A percentile compares a stretch with the other conserved stretches of the same genome.
Conservation (phyloP, 2,797 vertebrate genomes). For the Pyrocephalus nanus region DNA sequence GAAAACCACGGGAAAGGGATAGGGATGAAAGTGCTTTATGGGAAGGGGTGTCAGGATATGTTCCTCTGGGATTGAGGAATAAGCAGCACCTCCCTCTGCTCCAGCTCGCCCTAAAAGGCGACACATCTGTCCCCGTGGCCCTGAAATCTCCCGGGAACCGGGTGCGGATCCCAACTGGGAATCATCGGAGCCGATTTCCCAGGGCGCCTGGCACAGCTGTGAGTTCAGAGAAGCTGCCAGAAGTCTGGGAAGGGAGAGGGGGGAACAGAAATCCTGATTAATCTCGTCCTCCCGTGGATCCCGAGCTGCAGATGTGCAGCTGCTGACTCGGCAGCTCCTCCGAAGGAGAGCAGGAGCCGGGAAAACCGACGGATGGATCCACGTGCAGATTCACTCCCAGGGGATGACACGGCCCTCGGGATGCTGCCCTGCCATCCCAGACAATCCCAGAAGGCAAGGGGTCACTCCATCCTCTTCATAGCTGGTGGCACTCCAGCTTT, state of each 20-base stretch:
- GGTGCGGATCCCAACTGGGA: background rate
- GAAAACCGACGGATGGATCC: rapidly evolving
- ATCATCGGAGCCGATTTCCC: background rate
- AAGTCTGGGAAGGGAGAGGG: background rate
- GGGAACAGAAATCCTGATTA: constrained; percentile 31
- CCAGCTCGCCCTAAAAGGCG: rapidly evolving
- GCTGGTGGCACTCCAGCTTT: rapidly evolving
- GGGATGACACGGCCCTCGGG: rapidly evolving
- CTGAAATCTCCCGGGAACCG: background rate
- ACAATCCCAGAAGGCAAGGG: background rate
- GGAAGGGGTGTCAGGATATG: background rate
- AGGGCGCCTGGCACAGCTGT: background rate
- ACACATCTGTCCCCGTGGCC: background rate
- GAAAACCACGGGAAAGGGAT: background rate
- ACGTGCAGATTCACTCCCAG: rapidly evolving
- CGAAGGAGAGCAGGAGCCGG: background rate
- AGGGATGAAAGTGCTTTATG: background rate
- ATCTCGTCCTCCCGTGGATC: background rate
- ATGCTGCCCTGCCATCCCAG: rapidly evolving
- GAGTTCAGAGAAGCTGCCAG: background rate
- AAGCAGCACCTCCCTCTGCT: background rate
- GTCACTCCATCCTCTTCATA: rapidly evolving
- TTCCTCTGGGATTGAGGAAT: rapidly evolving
- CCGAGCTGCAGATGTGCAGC: constrained; percentile 31
- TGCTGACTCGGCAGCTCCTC: constrained; percentile 41